phyloP scores from a whole-genome alignment of 2,797 vertebrate species.

The Chiroxiphia lanceolata region DNA sequence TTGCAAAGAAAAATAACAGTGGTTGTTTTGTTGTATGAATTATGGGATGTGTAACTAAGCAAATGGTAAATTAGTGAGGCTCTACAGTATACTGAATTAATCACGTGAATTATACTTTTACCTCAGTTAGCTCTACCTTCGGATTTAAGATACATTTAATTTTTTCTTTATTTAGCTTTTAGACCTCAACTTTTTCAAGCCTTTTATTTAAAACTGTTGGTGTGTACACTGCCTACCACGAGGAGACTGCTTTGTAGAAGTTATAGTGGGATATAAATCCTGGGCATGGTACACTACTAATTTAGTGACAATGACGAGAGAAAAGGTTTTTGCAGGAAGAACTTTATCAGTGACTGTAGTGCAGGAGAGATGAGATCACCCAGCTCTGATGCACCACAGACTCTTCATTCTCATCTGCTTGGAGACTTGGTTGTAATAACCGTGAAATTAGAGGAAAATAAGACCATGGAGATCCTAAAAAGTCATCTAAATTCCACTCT shows the following conservation, averaged over 20 bases:
- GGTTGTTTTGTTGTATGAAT: background rate
- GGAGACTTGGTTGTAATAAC: slow-evolving; percentile 3
- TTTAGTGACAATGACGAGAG: background rate
- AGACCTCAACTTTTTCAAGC: slow-evolving; percentile 10
- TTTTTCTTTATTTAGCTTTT: slow-evolving; percentile 7
- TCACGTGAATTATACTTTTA: slow-evolving; percentile 12
- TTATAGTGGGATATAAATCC: background rate
- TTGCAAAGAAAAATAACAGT: background rate
- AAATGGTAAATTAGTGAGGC: background rate
- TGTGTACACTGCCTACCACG: background rate
- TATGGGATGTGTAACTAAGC: background rate
- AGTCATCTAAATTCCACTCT: background rate
- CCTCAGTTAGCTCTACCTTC: background rate
- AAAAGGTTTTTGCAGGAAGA: background rate
- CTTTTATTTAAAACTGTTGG: slow-evolving; percentile 16
- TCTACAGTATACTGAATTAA: background rate
- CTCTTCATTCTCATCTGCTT: slow-evolving; percentile 23
- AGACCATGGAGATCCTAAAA: background rate
- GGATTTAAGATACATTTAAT: background rate
- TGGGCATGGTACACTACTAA: background rate
- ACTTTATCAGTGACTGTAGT: slow-evolving; percentile 6
- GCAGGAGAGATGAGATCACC: background rate
- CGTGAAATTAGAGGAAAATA: background rate
- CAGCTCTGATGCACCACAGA: background rate
- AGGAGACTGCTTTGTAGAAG: background rate